These are phyloP conservation scores for Macropodus opercularis DNA, from an alignment of 2,797 vertebrate species.

Conservation along the genomic window DNA sequence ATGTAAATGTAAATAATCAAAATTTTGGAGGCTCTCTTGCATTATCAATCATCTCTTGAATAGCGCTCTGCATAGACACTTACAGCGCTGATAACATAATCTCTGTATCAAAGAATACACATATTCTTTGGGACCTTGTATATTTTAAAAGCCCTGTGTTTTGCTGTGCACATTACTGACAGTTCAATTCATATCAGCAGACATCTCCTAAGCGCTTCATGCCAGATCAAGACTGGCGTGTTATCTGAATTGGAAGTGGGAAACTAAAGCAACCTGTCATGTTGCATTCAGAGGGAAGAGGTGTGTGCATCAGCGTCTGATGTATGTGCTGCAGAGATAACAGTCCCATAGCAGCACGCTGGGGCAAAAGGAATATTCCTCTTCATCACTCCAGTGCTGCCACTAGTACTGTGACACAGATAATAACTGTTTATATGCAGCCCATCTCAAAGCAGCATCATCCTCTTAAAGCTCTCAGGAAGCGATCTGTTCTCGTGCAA, in stretches of 20 bases:
- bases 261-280: constrained; percentile 78
- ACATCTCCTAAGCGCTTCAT: constrained; percentile 76
- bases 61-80: constrained; percentile 42
- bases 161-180: constrained; percentile 66
- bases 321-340: constrained; percentile 76
- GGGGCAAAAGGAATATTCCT: constrained; percentile 66
- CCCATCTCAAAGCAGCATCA: constrained; percentile 58
- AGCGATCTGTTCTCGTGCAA: constrained; percentile 34
- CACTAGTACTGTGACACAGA: constrained; percentile 67
- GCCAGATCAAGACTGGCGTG: constrained; percentile 65
- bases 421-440: constrained; percentile 66
- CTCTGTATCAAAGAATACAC: constrained; percentile 71
- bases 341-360: constrained; percentile 58
- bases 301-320: constrained; percentile 68
- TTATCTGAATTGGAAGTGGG: constrained; percentile 74
- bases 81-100: constrained; percentile 67
- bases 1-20: constrained; percentile 74
- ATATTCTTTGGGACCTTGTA: constrained; percentile 61
- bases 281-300: constrained; percentile 75
- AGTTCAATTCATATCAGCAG: constrained; percentile 78
- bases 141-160: constrained; percentile 62
- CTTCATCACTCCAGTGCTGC: constrained; percentile 64
- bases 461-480: constrained; percentile 59
- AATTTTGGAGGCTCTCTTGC: constrained; percentile 52
- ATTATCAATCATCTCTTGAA: constrained; percentile 69